A percentile compares a stretch with the other conserved stretches of the same genome.
phyloP scores from a whole-genome alignment of 2,888 invertebrate species.

The Mythimna albipuncta region DNA sequence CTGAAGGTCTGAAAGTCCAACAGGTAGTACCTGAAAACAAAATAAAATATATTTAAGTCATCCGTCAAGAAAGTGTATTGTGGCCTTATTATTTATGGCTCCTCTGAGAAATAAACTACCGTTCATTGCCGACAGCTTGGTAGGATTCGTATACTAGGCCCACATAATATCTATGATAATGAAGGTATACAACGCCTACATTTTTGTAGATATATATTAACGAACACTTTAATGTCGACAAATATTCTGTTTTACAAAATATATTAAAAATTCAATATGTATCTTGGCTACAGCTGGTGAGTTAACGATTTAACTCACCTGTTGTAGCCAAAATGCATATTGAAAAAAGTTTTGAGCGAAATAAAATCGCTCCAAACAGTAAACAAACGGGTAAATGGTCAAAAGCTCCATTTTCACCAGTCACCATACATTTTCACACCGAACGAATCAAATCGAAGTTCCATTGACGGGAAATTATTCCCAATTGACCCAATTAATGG shows the following conservation, averaged over 20 bases:
- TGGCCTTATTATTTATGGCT: constrained; percentile 17
- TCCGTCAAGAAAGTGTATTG: neutral
- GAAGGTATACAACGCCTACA: neutral
- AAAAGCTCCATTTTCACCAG: neutral
- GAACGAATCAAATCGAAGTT: constrained; percentile 36
- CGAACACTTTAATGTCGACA: neutral
- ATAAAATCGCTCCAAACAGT: neutral
- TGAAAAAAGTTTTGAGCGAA: neutral
- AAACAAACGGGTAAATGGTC: neutral
- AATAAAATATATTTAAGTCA: constrained; percentile 11
- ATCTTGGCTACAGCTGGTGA: no score
- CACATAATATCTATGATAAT: neutral
- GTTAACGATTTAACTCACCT: neutral
- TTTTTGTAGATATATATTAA: neutral
- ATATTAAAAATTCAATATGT: no score
- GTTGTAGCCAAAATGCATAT: neutral
- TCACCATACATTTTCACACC: constrained; percentile 12
- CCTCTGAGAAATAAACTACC: constrained; percentile 31
- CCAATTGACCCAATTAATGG: constrained; percentile 39
- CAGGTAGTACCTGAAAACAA: neutral
- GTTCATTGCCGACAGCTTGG: neutral
- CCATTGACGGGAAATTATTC: constrained; percentile 31
- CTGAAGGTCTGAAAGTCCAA: neutral
- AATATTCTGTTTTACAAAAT: neutral
- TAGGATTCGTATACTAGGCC: neutral